Evolutionary conservation across 2,113 vertebrate species (phyloP).

Genomic region (Etheostoma cragini): DNA sequence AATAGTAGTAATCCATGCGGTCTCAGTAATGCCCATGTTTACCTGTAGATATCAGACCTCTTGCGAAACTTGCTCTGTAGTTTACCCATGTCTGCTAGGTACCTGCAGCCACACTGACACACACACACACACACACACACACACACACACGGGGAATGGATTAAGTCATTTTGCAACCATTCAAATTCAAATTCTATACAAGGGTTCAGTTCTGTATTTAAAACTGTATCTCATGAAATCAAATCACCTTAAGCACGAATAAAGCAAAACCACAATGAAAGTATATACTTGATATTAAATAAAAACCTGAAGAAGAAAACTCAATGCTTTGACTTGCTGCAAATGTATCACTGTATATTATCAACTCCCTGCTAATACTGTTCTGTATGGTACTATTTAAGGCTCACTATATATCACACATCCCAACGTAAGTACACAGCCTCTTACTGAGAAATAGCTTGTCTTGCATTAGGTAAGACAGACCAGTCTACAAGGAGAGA

Average conservation of each 20-base stretch:
- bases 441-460: not conserved
- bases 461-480: conserved; percentile 4
- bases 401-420: not conserved
- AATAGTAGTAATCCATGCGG: not conserved
- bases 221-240: not conserved
- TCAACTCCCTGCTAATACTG: not conserved
- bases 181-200: not conserved
- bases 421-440: not conserved
- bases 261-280: not conserved
- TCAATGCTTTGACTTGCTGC: not conserved
- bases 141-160: not conserved
- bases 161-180: not conserved
- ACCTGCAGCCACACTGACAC: conserved; percentile 51
- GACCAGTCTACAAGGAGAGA: conserved; percentile 9
- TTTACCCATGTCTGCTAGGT: conserved; percentile 88
- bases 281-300: not conserved
- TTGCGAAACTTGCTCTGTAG: conserved; percentile 92
- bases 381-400: not conserved
- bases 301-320: not conserved
- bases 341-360: not conserved
- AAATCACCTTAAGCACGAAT: not conserved
- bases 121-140: not conserved
- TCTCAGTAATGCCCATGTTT: not conserved
- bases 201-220: not conserved
- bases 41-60: conserved; percentile 89